phyloP scores from a whole-genome alignment of 2,113 vertebrate genomes.

The Syngnathus floridae region DNA sequence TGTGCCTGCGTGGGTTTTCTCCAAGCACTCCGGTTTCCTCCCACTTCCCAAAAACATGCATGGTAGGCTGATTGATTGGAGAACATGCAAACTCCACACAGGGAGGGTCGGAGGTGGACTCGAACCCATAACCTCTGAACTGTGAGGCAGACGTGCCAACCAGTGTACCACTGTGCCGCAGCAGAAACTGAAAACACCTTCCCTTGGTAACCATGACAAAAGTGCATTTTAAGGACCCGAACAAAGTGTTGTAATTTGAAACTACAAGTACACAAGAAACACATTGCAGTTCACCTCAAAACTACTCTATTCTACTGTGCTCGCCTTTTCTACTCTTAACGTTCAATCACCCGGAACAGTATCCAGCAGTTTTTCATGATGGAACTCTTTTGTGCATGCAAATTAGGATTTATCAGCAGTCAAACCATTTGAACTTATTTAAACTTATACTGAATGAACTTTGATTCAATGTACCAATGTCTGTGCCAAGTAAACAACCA shows the following conservation, averaged over 20 bases:
- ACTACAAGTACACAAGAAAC: neutral
- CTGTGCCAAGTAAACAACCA: neutral
- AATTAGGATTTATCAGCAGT: neutral
- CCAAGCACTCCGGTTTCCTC: too few relatives aligned
- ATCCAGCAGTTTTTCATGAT: conserved; percentile 14
- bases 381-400: neutral
- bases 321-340: neutral
- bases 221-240: neutral
- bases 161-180: too few relatives aligned
- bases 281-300: neutral
- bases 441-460: neutral
- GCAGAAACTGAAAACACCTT: neutral
- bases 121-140: too few relatives aligned
- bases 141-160: too few relatives aligned
- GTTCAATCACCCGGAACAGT: conserved; percentile 6
- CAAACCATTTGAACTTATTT: neutral
- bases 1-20: too few relatives aligned
- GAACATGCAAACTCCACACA: too few relatives aligned
- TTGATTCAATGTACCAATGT: neutral
- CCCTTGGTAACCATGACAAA: neutral
- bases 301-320: neutral
- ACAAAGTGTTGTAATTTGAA: neutral
- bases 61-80: too few relatives aligned
- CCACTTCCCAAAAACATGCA: too few relatives aligned
- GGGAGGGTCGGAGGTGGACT: too few relatives aligned